Evolutionary conservation across 2,888 invertebrate species (phyloP).

Genomic region (Girardia tigrina): DNA sequence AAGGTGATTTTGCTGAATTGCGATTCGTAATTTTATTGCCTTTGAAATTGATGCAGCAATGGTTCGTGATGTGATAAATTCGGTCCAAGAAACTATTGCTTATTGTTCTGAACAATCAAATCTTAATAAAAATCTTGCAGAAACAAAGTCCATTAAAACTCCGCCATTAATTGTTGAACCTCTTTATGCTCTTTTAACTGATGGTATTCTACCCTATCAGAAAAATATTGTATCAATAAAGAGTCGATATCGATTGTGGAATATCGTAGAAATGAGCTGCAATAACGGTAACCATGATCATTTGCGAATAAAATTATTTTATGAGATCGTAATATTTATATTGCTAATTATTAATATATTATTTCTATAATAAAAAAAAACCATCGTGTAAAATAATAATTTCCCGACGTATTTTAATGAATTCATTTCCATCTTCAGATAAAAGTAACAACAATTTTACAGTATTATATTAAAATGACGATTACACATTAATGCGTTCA

Average conservation of each 20-base stretch:
- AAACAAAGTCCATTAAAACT: neutral
- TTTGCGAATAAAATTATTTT: too few relatives aligned
- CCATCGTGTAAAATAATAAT: too few relatives aligned
- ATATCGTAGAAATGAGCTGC: conserved; percentile 10
- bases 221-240: conserved; percentile 12
- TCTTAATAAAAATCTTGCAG: neutral
- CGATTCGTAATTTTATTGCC: neutral
- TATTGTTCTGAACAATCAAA: conserved; percentile 13
- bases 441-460: too few relatives aligned
- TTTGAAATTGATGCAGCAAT: neutral
- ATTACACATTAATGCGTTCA: too few relatives aligned
- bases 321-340: too few relatives aligned
- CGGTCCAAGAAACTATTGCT: conserved; percentile 32
- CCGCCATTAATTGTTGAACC: conserved; percentile 3
- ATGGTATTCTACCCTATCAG: conserved; percentile 10
- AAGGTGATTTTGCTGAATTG: neutral
- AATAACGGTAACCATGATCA: neutral
- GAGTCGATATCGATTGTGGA: conserved; percentile 26
- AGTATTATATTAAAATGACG: too few relatives aligned
- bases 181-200: neutral
- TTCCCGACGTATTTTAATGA: too few relatives aligned
- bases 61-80: conserved; percentile 30
- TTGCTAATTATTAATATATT: too few relatives aligned
- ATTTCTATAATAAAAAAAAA: too few relatives aligned
- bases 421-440: too few relatives aligned